These are phyloP conservation scores for Hoplostethus mediterraneus DNA, from an alignment of 2,797 vertebrate genomes.

Conservation along the genomic window DNA sequence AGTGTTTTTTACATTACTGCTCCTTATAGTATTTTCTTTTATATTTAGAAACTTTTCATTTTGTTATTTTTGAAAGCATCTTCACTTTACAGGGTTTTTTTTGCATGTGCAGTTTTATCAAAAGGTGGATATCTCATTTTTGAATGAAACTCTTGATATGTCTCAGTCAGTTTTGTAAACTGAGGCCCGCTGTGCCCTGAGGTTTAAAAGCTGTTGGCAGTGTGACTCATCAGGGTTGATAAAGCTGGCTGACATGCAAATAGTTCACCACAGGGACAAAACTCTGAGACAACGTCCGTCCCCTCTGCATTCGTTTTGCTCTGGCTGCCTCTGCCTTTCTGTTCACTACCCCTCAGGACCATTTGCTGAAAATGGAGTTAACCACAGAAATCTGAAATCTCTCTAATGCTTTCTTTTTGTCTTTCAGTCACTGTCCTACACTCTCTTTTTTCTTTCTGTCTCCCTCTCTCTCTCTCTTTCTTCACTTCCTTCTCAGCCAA, in stretches of 20 bases:
- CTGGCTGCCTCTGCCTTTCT: neutral
- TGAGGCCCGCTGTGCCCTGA: neutral
- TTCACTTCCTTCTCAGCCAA: neutral
- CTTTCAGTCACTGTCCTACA: neutral
- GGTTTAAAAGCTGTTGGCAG: slow-evolving; percentile 32
- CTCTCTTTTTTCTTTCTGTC: slow-evolving; percentile 15
- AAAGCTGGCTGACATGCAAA: slow-evolving; percentile 72
- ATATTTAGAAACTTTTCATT: too few species aligned
- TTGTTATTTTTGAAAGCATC: too few species aligned
- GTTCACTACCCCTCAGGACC: too few species aligned
- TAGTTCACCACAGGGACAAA: slow-evolving; percentile 29
- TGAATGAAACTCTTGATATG: too few species aligned
- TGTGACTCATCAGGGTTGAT: slow-evolving; percentile 61
- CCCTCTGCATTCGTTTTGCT: slow-evolving; percentile 2
- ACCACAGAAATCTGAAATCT: too few species aligned
- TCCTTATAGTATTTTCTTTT: too few species aligned
- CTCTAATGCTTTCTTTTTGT: neutral
- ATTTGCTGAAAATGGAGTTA: too few species aligned
- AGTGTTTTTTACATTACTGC: too few species aligned
- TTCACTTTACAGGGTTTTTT: too few species aligned
- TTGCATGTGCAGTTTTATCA: too few species aligned
- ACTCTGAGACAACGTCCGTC: slow-evolving; percentile 17
- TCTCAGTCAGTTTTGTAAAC: neutral
- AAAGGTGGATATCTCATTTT: too few species aligned
- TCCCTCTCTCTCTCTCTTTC: slow-evolving; percentile 14